A percentile compares a stretch with the other conserved stretches of the same genome.
These are phyloP conservation scores for Cranoglanis bouderius DNA, from an alignment of 2,113 vertebrate genomes.

Conservation along the genomic window DNA sequence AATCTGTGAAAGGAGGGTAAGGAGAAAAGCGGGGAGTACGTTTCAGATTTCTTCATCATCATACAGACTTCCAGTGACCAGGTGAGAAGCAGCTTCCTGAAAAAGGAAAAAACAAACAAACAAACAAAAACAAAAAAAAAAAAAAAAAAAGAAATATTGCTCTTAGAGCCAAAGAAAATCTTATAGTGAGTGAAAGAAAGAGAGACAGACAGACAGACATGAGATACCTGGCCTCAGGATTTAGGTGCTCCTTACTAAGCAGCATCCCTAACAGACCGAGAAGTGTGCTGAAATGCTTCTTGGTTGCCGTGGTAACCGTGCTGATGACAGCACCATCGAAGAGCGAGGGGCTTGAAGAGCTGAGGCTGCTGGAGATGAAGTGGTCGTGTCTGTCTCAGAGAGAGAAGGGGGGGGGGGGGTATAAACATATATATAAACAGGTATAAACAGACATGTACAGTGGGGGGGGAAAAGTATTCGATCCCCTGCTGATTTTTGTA, in stretches of 20 bases:
- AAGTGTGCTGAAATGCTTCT: slow-evolving; percentile 95
- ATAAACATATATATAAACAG: no score
- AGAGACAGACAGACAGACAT: not conserved
- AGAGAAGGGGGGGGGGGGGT: not conserved
- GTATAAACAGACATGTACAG: no score
- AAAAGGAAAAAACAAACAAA: not conserved
- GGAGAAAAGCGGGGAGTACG: slow-evolving; percentile 91
- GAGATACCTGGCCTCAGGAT: slow-evolving; percentile 84
- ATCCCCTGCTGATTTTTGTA: no score
- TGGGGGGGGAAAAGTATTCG: no score
- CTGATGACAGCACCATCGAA: slow-evolving; percentile 98
- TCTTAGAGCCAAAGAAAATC: not conserved
- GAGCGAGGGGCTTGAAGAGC: slow-evolving; percentile 92
- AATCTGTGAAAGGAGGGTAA: slow-evolving; percentile 93
- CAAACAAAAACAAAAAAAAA: no score
- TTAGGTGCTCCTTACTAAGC: slow-evolving; percentile 88
- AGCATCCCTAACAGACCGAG: slow-evolving; percentile 87
- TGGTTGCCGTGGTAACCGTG: slow-evolving; percentile 97
- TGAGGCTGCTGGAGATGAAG: slow-evolving; percentile 98
- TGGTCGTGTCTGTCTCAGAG: slow-evolving; percentile 84
- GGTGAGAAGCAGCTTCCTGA: slow-evolving; percentile 88
- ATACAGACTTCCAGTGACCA: slow-evolving; percentile 94
- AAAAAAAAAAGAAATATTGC: no score
- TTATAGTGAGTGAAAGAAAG: not conserved
- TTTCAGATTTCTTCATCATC: slow-evolving; percentile 96